Evolutionary conservation across 2,888 invertebrate species (phyloP).

Genomic region (Holacanthella duospinosa): DNA sequence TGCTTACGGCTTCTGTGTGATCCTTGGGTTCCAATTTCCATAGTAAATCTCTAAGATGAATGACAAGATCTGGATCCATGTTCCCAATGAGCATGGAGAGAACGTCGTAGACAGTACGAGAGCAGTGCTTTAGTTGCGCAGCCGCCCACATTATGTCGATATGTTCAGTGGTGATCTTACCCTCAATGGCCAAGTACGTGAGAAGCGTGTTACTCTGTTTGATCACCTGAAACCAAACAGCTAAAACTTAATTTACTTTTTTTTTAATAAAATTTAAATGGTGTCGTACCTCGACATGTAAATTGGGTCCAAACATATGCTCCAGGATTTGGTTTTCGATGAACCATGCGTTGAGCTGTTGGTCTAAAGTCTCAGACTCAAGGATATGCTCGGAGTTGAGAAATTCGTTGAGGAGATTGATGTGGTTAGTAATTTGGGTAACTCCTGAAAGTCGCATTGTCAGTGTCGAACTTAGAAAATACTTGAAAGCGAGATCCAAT

Average conservation of each 20-base stretch:
- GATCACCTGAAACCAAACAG: slow-evolving; percentile 58
- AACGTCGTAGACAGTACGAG: slow-evolving; percentile 83
- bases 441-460: slow-evolving; percentile 90
- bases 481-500: slow-evolving; percentile 84
- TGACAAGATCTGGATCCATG: slow-evolving; percentile 73
- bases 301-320: slow-evolving; percentile 91
- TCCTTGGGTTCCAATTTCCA: slow-evolving; percentile 79
- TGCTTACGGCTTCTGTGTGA: slow-evolving; percentile 77
- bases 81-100: slow-evolving; percentile 82
- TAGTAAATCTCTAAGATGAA: slow-evolving; percentile 76
- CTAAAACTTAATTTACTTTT: slow-evolving; percentile 5
- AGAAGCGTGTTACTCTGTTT: slow-evolving; percentile 89
- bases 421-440: slow-evolving; percentile 87
- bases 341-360: slow-evolving; percentile 77
- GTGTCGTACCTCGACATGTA: slow-evolving; percentile 81
- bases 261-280: not conserved
- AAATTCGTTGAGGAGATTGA: slow-evolving; percentile 79
- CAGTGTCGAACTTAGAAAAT: slow-evolving; percentile 85
- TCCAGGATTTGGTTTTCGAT: slow-evolving; percentile 80
- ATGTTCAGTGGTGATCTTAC: slow-evolving; percentile 77
- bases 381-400: slow-evolving; percentile 77
- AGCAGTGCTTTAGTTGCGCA: slow-evolving; percentile 87
- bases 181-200: slow-evolving; percentile 85
- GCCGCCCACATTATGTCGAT: slow-evolving; percentile 90
- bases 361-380: slow-evolving; percentile 73